Conservation (phyloP, 2,113 vertebrate genomes). For the Tachuris rubrigastra region DNA sequence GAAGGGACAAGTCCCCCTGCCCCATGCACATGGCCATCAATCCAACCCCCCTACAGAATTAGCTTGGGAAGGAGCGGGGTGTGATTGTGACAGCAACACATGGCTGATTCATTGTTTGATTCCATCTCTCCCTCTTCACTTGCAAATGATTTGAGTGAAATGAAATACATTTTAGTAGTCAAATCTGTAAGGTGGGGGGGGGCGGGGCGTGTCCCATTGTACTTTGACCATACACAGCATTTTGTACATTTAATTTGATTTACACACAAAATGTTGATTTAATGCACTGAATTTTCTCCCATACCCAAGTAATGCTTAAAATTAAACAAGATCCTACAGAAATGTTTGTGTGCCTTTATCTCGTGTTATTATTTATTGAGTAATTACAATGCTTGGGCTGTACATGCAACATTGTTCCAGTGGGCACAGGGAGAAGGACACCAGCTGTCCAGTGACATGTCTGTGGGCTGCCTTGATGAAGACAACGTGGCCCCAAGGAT, state of each 20-base stretch:
- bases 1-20: not conserved
- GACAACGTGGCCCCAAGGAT: rapidly evolving
- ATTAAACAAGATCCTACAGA: not conserved
- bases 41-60: rapidly evolving
- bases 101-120: not conserved
- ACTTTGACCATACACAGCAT: not conserved
- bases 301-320: not conserved
- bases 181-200: not conserved
- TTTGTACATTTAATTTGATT: slow-evolving; percentile 45
- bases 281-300: not conserved
- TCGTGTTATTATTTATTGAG: not conserved
- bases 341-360: not conserved
- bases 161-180: slow-evolving; percentile 6
- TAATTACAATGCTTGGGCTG: not conserved
- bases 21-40: rapidly evolving
- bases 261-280: slow-evolving; percentile 28
- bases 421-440: rapidly evolving
- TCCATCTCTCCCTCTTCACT: not conserved
- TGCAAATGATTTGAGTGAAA: not conserved
- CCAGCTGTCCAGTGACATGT: rapidly evolving
- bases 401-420: not conserved
- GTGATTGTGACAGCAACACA: not conserved
- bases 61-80: rapidly evolving
- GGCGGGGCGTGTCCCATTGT: not conserved
- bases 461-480: not conserved